These are phyloP conservation scores for Oryzias curvinotus DNA, from an alignment of 2,113 vertebrate species.

Conservation along the genomic window DNA sequence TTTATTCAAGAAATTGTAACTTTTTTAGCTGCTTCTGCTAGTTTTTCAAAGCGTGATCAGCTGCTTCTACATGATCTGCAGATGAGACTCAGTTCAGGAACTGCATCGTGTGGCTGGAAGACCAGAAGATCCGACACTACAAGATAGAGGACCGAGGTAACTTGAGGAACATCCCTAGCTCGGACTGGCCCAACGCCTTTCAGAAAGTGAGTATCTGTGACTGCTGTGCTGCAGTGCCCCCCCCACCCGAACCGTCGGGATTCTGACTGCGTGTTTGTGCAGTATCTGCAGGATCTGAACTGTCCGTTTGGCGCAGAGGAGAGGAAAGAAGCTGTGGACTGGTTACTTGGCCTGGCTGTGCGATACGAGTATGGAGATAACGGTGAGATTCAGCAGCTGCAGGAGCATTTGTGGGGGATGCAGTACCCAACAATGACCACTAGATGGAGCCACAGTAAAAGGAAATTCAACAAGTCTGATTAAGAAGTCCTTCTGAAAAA, in stretches of 20 bases:
- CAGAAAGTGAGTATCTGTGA: conserved; percentile 85
- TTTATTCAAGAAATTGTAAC: neutral
- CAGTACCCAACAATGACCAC: conserved; percentile 16
- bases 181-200: conserved; percentile 90
- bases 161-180: conserved; percentile 92
- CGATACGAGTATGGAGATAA: conserved; percentile 97
- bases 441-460: conserved; percentile 47
- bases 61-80: conserved; percentile 47
- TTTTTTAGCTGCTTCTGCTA: neutral
- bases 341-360: conserved; percentile 95
- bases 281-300: conserved; percentile 93
- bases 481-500: too few species aligned
- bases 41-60: too few species aligned
- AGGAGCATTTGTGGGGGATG: neutral
- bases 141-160: conserved; percentile 97
- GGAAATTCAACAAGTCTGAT: neutral
- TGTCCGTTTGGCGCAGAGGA: conserved; percentile 90
- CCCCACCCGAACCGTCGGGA: too few species aligned
- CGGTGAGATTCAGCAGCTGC: conserved; percentile 70
- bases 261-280: conserved; percentile 9
- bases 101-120: conserved; percentile 97
- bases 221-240: neutral
- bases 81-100: conserved; percentile 98
- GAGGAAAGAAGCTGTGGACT: conserved; percentile 88
- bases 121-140: conserved; percentile 97